phyloP scores from a whole-genome alignment of 2,797 vertebrate species.

The Momotus momota region DNA sequence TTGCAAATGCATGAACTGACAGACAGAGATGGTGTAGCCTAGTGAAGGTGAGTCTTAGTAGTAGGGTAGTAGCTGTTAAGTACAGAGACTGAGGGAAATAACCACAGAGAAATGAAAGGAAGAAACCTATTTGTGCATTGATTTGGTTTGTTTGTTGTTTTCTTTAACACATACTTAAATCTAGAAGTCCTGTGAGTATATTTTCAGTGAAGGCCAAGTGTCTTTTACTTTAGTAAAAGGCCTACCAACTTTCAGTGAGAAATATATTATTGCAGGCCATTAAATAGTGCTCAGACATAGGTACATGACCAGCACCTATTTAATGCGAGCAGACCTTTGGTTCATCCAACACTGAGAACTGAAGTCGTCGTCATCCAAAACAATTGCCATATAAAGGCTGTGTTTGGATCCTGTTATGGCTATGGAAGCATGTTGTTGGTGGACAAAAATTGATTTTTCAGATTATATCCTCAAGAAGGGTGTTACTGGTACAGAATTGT shows the following conservation, averaged over 20 bases:
- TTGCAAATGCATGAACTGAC: background rate
- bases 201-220: background rate
- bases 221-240: background rate
- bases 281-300: background rate
- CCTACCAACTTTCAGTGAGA: background rate
- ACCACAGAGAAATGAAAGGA: background rate
- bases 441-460: background rate
- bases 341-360: background rate
- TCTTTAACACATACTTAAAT: background rate
- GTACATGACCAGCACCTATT: background rate
- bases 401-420: background rate
- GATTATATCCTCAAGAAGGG: background rate
- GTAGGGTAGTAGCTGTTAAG: background rate
- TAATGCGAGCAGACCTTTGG: background rate
- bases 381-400: background rate
- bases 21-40: background rate
- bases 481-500: background rate
- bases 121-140: background rate
- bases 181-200: background rate
- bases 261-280: background rate
- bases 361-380: background rate
- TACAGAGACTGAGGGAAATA: background rate
- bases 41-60: background rate
- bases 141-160: rapidly evolving
- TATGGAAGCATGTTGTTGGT: background rate